A percentile compares a stretch with the other conserved stretches of the same genome.
phyloP scores from a whole-genome alignment of 2,113 vertebrate genomes.

The Chlorocebus sabaeus region DNA sequence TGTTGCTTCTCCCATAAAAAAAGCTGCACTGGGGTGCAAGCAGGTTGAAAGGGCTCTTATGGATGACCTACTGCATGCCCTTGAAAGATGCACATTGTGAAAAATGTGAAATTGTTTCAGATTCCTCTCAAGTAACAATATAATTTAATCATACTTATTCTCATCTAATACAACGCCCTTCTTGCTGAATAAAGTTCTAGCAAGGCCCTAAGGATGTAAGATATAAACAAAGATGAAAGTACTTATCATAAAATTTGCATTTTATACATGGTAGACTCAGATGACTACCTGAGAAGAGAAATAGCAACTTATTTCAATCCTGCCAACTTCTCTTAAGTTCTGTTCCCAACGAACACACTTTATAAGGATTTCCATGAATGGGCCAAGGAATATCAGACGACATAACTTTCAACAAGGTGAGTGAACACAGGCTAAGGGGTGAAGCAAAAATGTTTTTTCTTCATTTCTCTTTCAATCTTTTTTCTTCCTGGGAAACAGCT shows the following conservation, averaged over 20 bases:
- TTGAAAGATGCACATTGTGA: not conserved
- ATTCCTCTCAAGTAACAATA: not conserved
- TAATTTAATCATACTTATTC: not conserved
- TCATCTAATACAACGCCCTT: not conserved
- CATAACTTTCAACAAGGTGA: conserved; percentile 10
- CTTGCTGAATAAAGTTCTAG: not conserved
- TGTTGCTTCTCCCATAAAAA: not conserved
- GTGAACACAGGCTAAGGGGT: not conserved
- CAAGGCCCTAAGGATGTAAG: not conserved
- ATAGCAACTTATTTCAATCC: too few species aligned
- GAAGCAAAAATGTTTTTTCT: not conserved
- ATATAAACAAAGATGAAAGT: not conserved
- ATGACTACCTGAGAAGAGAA: not conserved
- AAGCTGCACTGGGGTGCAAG: not conserved
- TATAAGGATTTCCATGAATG: not conserved
- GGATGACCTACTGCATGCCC: not conserved
- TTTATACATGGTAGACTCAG: conserved; percentile 29
- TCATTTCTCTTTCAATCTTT: not conserved
- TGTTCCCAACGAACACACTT: not conserved
- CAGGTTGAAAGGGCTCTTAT: not conserved
- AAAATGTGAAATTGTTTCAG: not conserved
- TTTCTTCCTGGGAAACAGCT: conserved; percentile 12
- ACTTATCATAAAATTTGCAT: not conserved
- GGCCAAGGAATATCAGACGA: not conserved
- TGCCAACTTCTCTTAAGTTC: not conserved